phyloP scores from a whole-genome alignment of 2,888 invertebrate species.

The Petrolisthes manimaculis region DNA sequence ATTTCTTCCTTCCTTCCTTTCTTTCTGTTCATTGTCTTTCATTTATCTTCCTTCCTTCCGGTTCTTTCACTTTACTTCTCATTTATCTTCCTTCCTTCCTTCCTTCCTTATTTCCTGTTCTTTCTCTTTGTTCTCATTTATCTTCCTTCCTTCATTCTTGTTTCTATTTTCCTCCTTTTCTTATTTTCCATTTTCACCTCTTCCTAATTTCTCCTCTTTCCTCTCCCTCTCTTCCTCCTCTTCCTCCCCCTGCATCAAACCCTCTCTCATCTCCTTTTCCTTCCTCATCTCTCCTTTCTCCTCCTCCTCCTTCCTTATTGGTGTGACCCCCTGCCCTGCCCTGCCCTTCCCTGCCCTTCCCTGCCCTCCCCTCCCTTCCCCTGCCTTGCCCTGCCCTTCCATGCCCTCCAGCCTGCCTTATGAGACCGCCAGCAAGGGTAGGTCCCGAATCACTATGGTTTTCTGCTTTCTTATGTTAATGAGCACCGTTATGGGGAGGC shows the following conservation, averaged over 20 bases:
- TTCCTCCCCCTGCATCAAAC: background rate
- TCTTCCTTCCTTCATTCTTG: background rate
- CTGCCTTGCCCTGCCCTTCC: background rate
- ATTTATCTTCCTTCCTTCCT: too few species aligned
- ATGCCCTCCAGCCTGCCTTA: background rate
- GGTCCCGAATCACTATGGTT: constrained; percentile 30
- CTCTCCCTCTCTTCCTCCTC: background rate
- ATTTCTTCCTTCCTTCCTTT: background rate
- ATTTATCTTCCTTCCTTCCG: background rate
- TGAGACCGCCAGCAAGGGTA: constrained; percentile 26
- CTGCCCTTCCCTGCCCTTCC: too few species aligned
- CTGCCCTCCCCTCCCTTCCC: background rate
- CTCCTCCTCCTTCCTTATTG: background rate
- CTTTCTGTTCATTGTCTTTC: too few species aligned
- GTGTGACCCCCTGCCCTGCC: background rate
- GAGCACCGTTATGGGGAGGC: constrained; percentile 38
- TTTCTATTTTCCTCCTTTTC: background rate
- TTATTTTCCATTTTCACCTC: background rate
- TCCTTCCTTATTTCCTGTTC: background rate
- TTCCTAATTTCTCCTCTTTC: background rate
- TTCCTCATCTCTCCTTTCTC: background rate
- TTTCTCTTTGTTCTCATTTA: background rate
- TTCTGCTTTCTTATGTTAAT: constrained; percentile 46
- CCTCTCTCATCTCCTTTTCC: background rate
- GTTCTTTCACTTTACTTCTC: background rate